Evolutionary conservation across 1,140 invertebrate genomes (phyloP).

Genomic region (Arion vulgaris): DNA sequence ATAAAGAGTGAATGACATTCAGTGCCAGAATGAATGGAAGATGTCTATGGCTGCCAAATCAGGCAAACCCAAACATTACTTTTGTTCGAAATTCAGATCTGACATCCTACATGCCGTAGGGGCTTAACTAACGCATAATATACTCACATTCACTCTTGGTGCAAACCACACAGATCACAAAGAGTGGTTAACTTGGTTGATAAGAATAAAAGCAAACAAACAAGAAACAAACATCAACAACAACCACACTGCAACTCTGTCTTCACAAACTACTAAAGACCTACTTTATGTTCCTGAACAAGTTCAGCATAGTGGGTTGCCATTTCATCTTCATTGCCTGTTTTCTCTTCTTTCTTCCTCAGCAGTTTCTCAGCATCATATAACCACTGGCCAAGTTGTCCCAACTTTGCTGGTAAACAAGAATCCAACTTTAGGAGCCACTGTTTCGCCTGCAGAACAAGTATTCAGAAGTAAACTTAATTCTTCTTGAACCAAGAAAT

Average conservation of each 20-base stretch:
- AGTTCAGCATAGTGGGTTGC: conserved; percentile 80
- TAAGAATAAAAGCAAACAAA: no score
- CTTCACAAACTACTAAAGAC: neutral
- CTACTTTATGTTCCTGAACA: conserved; percentile 85
- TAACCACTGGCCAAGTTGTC: conserved; percentile 90
- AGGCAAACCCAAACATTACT: no score
- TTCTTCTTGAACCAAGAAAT: neutral
- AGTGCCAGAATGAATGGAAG: no score
- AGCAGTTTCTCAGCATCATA: conserved; percentile 88
- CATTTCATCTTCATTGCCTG: conserved; percentile 57
- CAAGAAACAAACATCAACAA: no score
- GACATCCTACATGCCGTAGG: no score
- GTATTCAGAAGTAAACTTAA: neutral
- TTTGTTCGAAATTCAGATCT: no score
- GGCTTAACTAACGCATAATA: no score
- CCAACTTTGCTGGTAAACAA: conserved; percentile 86
- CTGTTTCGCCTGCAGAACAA: conserved; percentile 63
- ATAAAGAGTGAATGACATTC: no score
- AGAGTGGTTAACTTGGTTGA: no score
- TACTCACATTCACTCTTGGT: no score
- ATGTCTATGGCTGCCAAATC: no score
- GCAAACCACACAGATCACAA: no score
- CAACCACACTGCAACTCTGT: neutral
- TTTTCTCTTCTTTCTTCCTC: conserved; percentile 59
- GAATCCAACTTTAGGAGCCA: conserved; percentile 80